Evolutionary conservation across 2,113 vertebrate species (phyloP), one percentile per base, ranked within the genome.

Genomic region (Atherinomorus stipes): DNA sequence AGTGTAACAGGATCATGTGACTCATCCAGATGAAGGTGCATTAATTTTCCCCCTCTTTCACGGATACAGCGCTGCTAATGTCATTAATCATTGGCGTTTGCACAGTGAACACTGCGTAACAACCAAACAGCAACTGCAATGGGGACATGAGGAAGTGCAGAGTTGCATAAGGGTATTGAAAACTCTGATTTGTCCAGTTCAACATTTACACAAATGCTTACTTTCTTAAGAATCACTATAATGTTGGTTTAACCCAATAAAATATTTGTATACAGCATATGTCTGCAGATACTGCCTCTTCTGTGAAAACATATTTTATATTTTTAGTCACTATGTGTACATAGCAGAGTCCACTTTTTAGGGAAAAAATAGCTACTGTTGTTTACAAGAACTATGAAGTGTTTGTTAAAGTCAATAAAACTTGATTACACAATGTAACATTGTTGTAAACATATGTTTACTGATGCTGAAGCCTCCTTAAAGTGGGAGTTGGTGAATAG

Each of bases 1-100:
- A 49, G 71, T 71, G 70, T 69, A 58, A 74, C 40, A 7, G 9
- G 16, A n/a, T 82, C 91, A 88, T 93, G 88, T 92, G 92, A 92
- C 67, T 19, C 26, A 11, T 65, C 47, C 74, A 64, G 71, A 62
- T 74, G 1, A 72, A 47, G 7, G 7, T 7, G 2, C 19, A 64
- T 52, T 60, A 1, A 19, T 59, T 82, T 56, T 51, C 42, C 28
- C 28, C 12, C 23, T 26, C 7, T 31, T 54, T 79, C 11, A 22
- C 15, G 25, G 28, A 76, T 62, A 40, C 59, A 52, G 7, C 49
- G 40, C 16, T 44, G 45, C 11, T 34, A 18, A 45, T 31, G 21
- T 34, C 62, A 50, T 11, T 2, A 50, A 19, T 40, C 56, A 7
- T 16, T 22, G 11, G 12, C 26, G 13, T 50, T 19, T 22, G 15